phyloP scores from a whole-genome alignment of 1,140 invertebrate genomes.

The Oppia nitens region DNA sequence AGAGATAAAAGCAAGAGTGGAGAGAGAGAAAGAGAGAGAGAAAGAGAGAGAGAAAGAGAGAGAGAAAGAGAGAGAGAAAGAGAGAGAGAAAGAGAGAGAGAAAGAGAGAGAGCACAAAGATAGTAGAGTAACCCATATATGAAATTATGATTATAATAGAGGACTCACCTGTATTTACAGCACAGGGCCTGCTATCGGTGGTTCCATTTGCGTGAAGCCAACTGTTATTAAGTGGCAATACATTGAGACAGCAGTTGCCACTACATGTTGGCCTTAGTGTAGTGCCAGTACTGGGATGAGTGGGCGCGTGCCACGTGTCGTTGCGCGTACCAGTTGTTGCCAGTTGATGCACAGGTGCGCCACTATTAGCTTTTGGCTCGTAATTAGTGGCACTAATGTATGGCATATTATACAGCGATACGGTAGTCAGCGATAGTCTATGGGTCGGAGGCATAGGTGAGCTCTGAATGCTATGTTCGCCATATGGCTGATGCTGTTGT shows the following conservation, averaged over 20 bases:
- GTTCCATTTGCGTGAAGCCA: neutral
- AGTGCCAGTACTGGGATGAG: too few species aligned
- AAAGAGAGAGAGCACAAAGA: too few species aligned
- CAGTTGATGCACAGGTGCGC: neutral
- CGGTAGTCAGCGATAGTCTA: neutral
- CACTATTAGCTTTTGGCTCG: neutral
- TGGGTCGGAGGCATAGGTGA: neutral
- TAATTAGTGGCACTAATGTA: neutral
- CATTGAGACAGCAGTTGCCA: neutral
- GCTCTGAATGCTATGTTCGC: neutral
- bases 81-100: too few species aligned
- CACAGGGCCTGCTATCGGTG: neutral
- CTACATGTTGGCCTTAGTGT: neutral
- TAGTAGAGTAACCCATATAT: too few species aligned
- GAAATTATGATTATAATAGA: too few species aligned
- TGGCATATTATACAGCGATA: neutral
- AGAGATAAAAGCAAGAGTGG: too few species aligned
- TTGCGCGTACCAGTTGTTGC: neutral
- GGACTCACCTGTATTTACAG: neutral
- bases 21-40: too few species aligned
- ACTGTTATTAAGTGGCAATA: neutral
- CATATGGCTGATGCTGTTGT: neutral
- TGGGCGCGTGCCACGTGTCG: neutral
- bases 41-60: too few species aligned
- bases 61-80: too few species aligned